Evolutionary conservation across 2,888 invertebrate species (phyloP).

Genomic region (Torymus aiolomorphi): DNA sequence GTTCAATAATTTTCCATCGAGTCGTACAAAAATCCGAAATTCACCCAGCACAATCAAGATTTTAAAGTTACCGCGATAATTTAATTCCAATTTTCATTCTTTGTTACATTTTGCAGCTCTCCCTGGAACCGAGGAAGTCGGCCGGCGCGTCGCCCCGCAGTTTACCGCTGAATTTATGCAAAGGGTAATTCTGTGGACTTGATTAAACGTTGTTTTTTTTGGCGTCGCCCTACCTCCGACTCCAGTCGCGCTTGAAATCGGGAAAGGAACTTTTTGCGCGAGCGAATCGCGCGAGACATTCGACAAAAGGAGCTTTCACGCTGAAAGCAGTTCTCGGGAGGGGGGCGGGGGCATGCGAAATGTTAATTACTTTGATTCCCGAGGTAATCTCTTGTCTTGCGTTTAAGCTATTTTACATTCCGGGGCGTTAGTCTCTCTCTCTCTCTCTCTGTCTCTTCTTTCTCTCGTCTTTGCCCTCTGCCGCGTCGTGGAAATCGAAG

Average conservation of each 20-base stretch:
- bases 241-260: neutral
- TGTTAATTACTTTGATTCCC: slow-evolving; percentile 63
- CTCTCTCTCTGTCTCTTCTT: slow-evolving; percentile 39
- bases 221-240: neutral
- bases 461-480: slow-evolving; percentile 29
- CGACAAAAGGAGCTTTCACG: slow-evolving; percentile 51
- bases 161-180: slow-evolving; percentile 42
- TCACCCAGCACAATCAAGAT: too few relatives aligned
- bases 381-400: slow-evolving; percentile 59
- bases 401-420: slow-evolving; percentile 61
- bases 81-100: too few relatives aligned
- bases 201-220: slow-evolving; percentile 49
- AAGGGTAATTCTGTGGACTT: slow-evolving; percentile 38
- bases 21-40: too few relatives aligned
- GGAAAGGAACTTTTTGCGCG: slow-evolving; percentile 24
- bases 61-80: too few relatives aligned
- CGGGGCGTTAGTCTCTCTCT: slow-evolving; percentile 53
- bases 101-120: too few relatives aligned
- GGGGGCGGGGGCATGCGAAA: slow-evolving; percentile 53
- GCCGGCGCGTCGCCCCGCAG: neutral
- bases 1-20: too few relatives aligned
- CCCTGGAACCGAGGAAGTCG: too few relatives aligned
- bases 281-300: slow-evolving; percentile 44
- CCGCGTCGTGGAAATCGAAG: slow-evolving; percentile 48
- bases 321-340: slow-evolving; percentile 2